Conservation (phyloP, 2,888 invertebrate species). For the Brachyptera putata region DNA sequence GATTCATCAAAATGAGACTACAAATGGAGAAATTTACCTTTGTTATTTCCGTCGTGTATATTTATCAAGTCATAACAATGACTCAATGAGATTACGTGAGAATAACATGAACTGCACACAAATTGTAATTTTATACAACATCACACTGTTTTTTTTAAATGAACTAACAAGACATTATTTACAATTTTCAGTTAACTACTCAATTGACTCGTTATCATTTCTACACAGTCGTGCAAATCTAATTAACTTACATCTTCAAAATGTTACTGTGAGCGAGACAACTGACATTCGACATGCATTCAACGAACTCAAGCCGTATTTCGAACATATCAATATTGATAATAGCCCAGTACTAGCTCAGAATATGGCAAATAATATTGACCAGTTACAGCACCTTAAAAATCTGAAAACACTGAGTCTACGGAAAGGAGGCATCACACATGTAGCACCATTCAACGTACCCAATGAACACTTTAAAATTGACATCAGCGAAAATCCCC, state of each 20-base stretch:
- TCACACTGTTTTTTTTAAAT: too few species aligned
- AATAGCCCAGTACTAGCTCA: conserved; percentile 21
- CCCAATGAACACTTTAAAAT: conserved; percentile 13
- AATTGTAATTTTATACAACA: too few species aligned
- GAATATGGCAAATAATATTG: neutral
- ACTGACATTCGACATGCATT: conserved; percentile 6
- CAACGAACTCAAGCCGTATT: neutral
- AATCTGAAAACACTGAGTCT: conserved; percentile 20
- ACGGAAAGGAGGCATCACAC: conserved; percentile 12
- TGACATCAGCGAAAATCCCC: conserved; percentile 22
- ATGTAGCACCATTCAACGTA: conserved; percentile 5
- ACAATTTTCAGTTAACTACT: conserved; percentile 23
- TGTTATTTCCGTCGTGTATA: too few species aligned
- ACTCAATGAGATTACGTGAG: too few species aligned
- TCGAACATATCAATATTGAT: conserved; percentile 10
- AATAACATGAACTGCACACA: too few species aligned
- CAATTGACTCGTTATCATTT: conserved; percentile 17
- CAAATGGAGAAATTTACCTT: too few species aligned
- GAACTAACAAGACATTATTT: too few species aligned
- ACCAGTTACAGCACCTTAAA: conserved; percentile 3
- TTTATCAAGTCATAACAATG: too few species aligned
- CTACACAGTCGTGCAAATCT: neutral
- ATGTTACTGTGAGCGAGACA: conserved; percentile 1
- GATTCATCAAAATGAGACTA: too few species aligned
- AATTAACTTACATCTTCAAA: neutral